Evolutionary conservation across 37 sponge, comb jelly and placozoan species (phyloP), one percentile per base, ranked within the genome.

Genomic region (Chondrosia reniformis): DNA sequence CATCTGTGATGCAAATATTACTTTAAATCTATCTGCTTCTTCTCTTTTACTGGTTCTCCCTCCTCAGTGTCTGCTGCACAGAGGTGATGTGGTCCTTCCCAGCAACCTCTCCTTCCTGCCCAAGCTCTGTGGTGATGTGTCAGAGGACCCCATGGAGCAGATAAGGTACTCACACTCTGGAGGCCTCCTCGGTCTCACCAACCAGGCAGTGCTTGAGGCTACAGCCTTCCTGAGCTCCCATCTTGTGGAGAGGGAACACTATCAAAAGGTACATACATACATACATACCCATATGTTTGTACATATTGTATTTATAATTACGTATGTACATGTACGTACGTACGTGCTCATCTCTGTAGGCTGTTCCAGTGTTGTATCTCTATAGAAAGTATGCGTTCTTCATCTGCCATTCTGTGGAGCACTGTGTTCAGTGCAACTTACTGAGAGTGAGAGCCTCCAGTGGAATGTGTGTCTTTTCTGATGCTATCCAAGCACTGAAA

Each of bases 291-390:
- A n/a, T n/a, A n/a, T n/a, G n/a, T n/a, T n/a, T n/a, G n/a, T n/a
- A n/a, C n/a, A n/a, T n/a, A n/a, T n/a, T n/a, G n/a, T n/a, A n/a
- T n/a, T n/a, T n/a, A n/a, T n/a, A n/a, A n/a, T n/a, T n/a, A n/a
- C n/a, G n/a, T n/a, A n/a, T n/a, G n/a, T n/a, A n/a, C n/a, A n/a
- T n/a, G n/a, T n/a, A n/a, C n/a, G n/a, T n/a, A n/a, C n/a, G n/a
- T n/a, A n/a, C n/a, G n/a, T n/a, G n/a, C 31, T 40, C 31, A 54
- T n/a, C 41, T n/a, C 46, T 75, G 38, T 75, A 85, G 84, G 81
- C 77, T 4, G 83, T 91, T 12, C 96, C 96, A 45, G 71, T 95
- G 24, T 67, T 95, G 76, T 82, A 80, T 58, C 66, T 91, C 41
- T 91, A 95, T 57, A 67, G 86, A 54, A 46, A 83, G 46, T 66